These are phyloP conservation scores for Drosophila dunni DNA, from an alignment of 1,140 invertebrate species.

Conservation along the genomic window DNA sequence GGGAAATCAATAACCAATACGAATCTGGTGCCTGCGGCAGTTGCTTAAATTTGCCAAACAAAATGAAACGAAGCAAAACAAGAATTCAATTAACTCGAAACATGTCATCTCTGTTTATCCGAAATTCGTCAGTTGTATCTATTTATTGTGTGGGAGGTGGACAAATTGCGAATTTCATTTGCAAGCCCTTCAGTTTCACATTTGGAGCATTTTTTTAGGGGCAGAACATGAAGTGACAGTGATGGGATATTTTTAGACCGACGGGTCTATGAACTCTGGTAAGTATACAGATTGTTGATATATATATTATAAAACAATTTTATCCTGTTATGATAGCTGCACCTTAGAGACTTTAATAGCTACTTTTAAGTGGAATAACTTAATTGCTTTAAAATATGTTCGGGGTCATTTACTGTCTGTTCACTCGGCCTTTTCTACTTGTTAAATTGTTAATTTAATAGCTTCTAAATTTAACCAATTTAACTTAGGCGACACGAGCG, in stretches of 20 bases:
- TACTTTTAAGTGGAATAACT: no score
- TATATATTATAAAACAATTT: no score
- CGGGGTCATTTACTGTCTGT: no score
- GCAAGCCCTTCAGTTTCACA: slow-evolving; percentile 20
- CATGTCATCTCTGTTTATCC: slow-evolving; percentile 37
- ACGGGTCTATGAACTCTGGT: no score
- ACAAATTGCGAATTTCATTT: slow-evolving; percentile 47
- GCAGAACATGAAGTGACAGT: not conserved
- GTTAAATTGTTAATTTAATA: no score
- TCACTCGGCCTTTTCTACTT: no score
- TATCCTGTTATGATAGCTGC: no score
- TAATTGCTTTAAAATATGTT: no score
- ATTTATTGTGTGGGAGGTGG: slow-evolving; percentile 18
- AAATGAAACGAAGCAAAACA: slow-evolving; percentile 47
- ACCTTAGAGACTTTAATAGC: no score
- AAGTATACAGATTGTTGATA: no score
- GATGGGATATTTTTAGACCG: slow-evolving; percentile 16
- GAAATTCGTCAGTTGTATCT: slow-evolving; percentile 13
- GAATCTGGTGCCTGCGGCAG: slow-evolving; percentile 23
- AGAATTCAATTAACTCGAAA: slow-evolving; percentile 70
- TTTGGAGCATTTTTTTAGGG: not conserved
- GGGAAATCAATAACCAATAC: slow-evolving; percentile 70
- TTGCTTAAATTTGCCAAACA: slow-evolving; percentile 22
- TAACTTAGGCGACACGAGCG: no score
- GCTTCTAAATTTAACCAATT: no score